phyloP scores from a whole-genome alignment of 2,113 vertebrate species.

The Hippocampus mohnikei region DNA sequence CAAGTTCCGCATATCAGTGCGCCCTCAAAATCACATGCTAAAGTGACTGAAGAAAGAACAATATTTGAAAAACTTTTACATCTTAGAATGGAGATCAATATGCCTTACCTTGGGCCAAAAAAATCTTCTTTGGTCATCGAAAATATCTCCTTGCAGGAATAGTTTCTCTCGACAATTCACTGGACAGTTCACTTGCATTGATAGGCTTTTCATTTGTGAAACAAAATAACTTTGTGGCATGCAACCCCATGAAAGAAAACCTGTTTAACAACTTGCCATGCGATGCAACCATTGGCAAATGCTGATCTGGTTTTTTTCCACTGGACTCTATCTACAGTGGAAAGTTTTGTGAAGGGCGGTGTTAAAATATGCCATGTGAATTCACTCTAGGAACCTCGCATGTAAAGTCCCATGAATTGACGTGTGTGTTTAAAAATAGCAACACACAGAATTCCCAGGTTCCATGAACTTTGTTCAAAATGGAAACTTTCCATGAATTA shows the following conservation, averaged over 20 bases:
- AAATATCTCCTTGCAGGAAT: conserved; percentile 53
- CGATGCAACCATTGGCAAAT: not conserved
- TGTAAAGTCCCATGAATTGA: not conserved
- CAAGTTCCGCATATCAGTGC: not conserved
- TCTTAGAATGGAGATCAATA: not conserved
- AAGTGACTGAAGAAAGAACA: not conserved
- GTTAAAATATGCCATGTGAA: not conserved
- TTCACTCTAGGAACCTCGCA: too few species aligned
- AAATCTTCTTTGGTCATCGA: conserved; percentile 50
- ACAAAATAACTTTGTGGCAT: rapidly evolving
- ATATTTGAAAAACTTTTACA: not conserved
- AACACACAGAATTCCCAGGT: not conserved
- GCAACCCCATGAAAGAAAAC: not conserved
- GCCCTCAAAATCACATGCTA: not conserved
- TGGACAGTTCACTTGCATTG: not conserved
- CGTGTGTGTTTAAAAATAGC: not conserved
- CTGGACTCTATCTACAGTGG: not conserved
- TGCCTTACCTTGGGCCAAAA: conserved; percentile 55
- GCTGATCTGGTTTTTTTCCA: not conserved
- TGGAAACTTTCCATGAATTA: too few species aligned
- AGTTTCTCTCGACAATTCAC: conserved; percentile 5
- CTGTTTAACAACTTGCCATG: not conserved
- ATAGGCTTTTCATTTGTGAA: not conserved
- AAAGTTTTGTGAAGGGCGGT: not conserved
- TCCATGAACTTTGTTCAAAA: not conserved